Conservation (phyloP, 2,797 vertebrate genomes). For the Chlorospingus flavigularis region DNA sequence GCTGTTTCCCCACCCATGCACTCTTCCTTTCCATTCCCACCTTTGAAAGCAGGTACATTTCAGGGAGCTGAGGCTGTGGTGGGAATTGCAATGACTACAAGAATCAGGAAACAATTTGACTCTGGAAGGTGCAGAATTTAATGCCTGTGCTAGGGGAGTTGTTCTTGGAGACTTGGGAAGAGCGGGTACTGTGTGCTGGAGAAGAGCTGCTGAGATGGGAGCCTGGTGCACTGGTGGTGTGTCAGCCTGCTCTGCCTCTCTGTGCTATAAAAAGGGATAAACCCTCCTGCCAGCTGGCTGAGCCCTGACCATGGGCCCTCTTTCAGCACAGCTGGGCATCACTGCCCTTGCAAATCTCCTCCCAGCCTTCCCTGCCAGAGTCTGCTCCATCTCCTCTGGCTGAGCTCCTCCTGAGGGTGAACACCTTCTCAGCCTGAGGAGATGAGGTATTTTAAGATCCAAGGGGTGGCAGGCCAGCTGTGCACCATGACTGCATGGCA, state of each 20-base stretch:
- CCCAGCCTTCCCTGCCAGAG: not conserved
- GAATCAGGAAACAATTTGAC: not conserved
- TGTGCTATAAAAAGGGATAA: not conserved
- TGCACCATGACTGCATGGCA: not conserved
- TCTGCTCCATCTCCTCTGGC: not conserved
- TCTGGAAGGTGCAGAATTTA: not conserved
- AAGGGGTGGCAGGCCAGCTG: not conserved
- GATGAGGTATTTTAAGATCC: not conserved
- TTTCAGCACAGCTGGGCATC: not conserved
- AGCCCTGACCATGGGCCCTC: not conserved
- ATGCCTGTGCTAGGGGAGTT: not conserved
- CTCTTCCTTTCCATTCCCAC: not conserved
- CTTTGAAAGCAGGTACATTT: not conserved
- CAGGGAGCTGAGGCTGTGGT: not conserved
- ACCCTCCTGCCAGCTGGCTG: not conserved
- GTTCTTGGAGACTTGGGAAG: not conserved
- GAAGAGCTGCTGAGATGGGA: not conserved
- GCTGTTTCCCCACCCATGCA: conserved; percentile 10
- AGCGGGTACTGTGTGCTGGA: not conserved
- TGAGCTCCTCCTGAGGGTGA: not conserved
- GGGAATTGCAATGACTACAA: not conserved
- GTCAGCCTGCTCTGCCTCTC: not conserved
- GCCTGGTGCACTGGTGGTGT: not conserved
- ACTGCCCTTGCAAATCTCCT: not conserved
- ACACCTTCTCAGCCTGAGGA: not conserved